Evolutionary conservation across 2,888 invertebrate species (phyloP).

Genomic region (Harpagoxenus sublaevis): DNA sequence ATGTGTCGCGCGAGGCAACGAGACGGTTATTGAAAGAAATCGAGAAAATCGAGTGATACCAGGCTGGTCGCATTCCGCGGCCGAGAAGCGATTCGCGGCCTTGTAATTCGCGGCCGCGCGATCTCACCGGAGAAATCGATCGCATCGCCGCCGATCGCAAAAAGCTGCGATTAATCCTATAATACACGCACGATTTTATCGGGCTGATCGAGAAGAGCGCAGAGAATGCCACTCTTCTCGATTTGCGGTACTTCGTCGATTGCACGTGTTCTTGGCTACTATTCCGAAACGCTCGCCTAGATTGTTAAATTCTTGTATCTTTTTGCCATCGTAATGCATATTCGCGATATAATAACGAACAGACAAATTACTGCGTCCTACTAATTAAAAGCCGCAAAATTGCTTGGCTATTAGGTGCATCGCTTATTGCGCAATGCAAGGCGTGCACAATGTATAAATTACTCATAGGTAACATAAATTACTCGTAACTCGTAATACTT

Average conservation of each 20-base stretch:
- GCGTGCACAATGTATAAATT: not conserved
- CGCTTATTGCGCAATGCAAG: too few species aligned
- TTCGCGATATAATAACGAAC: not conserved
- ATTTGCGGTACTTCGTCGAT: not conserved
- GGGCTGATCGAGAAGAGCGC: not conserved
- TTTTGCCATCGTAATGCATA: not conserved
- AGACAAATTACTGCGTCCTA: not conserved
- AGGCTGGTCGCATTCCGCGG: conserved; percentile 57
- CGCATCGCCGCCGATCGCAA: conserved; percentile 11
- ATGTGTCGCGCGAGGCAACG: conserved; percentile 31
- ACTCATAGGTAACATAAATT: not conserved
- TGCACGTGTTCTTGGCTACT: not conserved
- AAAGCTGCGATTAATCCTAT: conserved; percentile 24
- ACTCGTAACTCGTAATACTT: not conserved
- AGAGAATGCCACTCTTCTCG: not conserved
- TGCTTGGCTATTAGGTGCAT: not conserved
- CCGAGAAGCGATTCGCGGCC: conserved; percentile 15
- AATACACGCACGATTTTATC: not conserved
- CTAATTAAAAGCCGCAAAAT: conserved; percentile 6
- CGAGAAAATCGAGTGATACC: conserved; percentile 52
- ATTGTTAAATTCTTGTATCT: not conserved
- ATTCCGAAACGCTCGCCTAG: not conserved
- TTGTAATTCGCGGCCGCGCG: conserved; percentile 54
- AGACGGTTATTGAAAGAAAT: conserved; percentile 31
- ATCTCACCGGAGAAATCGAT: conserved; percentile 46